Base-by-base conservation (phyloP, 2,113 vertebrate species). In the Seriola rivoliana region DNA sequence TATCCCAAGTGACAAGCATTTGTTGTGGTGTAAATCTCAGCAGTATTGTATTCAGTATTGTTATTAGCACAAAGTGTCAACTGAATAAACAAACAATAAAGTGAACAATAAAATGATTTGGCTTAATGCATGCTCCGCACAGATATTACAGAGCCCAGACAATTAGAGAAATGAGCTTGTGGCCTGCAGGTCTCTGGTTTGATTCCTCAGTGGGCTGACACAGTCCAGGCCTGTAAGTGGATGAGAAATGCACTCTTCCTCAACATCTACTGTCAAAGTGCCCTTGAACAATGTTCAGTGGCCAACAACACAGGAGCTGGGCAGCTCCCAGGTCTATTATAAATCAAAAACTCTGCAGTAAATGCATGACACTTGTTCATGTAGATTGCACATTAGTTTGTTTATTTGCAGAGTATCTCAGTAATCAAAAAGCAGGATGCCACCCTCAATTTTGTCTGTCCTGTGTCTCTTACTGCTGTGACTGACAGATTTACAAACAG, bases 281-380 rank as follows among this genome's bases (percentile, higher is more conserved):
- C 91, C 92, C 91, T 94, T 93, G 93, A 93, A 93, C 90, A 92
- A 90, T 89, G 87, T 93, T 91, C 82, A 42, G 85, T 85, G 81
- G 91, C 93, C 89, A 93, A 93, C 85, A 90, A 84, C 91, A 83
- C 84, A 81, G 86, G 85, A 79, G 88, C 87, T 91, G 91, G 93
- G 90, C 91, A 90, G 90, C 87, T 89, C 91, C 91, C 89, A 90
- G 91, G 87, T 91, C 90, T 85, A 80, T 88, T 86, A 93, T 93
- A 92, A 93, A 93, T 93, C 88, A 92, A 84, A 91, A 93, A 82
- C 85, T 87, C 91, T 88, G 93, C 91, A 90, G 91, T 87, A 91
- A 92, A 92, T 85, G 88, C 80, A 71, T 84, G 87, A 91, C 91
- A 91, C 91, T 89, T 86, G 86, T 89, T 86, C 88, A 82, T 66